phyloP scores from a whole-genome alignment of 2,797 vertebrate genomes.

The Steatocranus sp. region DNA sequence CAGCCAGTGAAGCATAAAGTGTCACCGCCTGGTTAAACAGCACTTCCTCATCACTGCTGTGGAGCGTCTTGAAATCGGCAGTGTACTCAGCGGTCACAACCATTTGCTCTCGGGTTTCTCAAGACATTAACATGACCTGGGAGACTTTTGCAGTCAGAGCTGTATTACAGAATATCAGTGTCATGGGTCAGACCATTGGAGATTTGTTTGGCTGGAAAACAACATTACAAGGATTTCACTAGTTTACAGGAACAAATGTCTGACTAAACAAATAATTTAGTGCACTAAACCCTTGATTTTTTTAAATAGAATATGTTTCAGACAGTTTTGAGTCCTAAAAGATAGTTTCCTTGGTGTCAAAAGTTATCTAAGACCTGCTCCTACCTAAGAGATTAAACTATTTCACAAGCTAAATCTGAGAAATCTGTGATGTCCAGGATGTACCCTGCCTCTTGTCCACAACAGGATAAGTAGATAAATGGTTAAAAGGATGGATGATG shows the following conservation, averaged over 20 bases:
- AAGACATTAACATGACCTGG: slow-evolving; percentile 1
- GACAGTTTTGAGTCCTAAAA: not conserved
- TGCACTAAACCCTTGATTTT: not conserved
- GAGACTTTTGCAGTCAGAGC: not conserved
- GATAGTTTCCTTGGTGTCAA: not conserved
- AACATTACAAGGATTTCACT: not conserved
- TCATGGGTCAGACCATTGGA: not conserved
- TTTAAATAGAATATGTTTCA: not conserved
- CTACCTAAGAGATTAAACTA: fast-evolving
- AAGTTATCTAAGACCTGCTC: not conserved
- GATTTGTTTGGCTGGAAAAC: not conserved
- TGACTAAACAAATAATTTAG: not conserved
- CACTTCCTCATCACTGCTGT: not conserved
- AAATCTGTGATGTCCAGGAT: not conserved
- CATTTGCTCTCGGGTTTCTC: slow-evolving; percentile 38
- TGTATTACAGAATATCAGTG: slow-evolving; percentile 19
- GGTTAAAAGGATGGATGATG: not conserved
- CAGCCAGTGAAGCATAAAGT: not conserved
- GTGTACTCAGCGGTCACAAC: not conserved
- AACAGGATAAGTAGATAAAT: not conserved
- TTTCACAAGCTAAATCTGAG: not conserved
- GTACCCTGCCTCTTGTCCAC: not conserved
- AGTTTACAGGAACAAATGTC: not conserved
- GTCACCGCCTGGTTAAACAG: not conserved
- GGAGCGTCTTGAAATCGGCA: not conserved